phyloP scores from a whole-genome alignment of 2,113 vertebrate genomes.

The Pyxicephalus adspersus region DNA sequence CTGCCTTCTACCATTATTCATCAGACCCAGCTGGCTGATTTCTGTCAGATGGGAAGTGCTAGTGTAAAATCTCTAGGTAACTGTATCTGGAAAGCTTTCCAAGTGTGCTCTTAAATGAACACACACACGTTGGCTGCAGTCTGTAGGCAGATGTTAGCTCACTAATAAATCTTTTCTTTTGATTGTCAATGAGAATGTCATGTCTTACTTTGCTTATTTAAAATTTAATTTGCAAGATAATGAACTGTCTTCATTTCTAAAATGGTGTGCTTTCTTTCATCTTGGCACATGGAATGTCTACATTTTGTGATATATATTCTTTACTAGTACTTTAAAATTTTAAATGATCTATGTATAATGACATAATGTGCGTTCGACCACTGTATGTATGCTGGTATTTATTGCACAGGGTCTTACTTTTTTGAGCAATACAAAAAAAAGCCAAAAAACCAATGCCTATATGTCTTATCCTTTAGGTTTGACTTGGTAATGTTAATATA shows the following conservation, averaged over 20 bases:
- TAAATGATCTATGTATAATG: too few relatives aligned
- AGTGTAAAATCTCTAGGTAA: conserved; percentile 68
- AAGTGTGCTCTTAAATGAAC: conserved; percentile 65
- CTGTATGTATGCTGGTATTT: too few relatives aligned
- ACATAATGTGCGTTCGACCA: too few relatives aligned
- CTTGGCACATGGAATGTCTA: too few relatives aligned
- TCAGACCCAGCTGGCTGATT: conserved; percentile 72
- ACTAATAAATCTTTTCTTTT: conserved; percentile 71
- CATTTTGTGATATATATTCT: too few relatives aligned
- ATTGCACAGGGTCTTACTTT: too few relatives aligned
- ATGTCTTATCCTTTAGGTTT: too few relatives aligned
- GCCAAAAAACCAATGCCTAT: too few relatives aligned
- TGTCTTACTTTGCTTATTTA: conserved; percentile 70
- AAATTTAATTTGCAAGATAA: conserved; percentile 66
- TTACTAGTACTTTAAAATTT: too few relatives aligned
- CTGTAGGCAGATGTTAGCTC: conserved; percentile 68
- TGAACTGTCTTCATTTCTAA: neutral
- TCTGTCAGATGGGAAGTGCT: conserved; percentile 67
- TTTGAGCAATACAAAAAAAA: too few relatives aligned
- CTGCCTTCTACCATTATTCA: conserved; percentile 73
- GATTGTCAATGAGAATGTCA: conserved; percentile 63
- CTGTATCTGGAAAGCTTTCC: conserved; percentile 67
- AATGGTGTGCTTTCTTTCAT: neutral
- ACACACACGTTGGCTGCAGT: conserved; percentile 62
- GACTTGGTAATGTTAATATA: neutral